Percentiles rank a stretch among this genome's conserved stretches.
Conservation (phyloP, 1,140 invertebrate species). For the Drosophila serrata region DNA sequence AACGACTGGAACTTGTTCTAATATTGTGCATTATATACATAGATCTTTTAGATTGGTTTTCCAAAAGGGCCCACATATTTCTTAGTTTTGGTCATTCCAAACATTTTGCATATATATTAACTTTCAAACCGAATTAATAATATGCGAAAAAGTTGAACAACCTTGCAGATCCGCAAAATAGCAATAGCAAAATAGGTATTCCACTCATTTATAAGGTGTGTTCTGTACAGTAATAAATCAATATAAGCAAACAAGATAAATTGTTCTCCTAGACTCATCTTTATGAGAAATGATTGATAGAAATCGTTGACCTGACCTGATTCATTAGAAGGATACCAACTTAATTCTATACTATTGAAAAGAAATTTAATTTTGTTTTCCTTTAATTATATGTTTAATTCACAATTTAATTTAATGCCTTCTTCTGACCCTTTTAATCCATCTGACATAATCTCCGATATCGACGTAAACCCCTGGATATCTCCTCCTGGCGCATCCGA, state of each 20-base stretch:
- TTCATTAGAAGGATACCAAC: neutral
- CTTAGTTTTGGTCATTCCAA: neutral
- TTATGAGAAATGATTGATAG: neutral
- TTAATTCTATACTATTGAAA: neutral
- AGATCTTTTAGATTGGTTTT: neutral
- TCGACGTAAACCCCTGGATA: conserved; percentile 58
- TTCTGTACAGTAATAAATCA: neutral
- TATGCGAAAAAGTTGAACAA: conserved; percentile 12
- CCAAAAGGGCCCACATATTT: neutral
- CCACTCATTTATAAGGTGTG: neutral
- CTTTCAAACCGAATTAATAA: neutral
- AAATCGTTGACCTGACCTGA: neutral
- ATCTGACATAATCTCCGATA: conserved; percentile 8
- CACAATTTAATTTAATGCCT: conserved; percentile 7
- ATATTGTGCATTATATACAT: neutral
- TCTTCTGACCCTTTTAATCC: conserved; percentile 29
- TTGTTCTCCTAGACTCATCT: neutral
- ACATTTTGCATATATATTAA: neutral
- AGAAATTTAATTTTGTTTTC: too few species aligned
- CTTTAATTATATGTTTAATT: neutral
- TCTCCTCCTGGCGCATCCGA: conserved; percentile 46
- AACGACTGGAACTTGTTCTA: neutral
- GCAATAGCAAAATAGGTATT: neutral
- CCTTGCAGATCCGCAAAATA: neutral
- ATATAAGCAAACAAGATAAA: neutral